These are phyloP conservation scores for Brevimyrus niger DNA, from an alignment of 2,113 vertebrate species.

Conservation along the genomic window DNA sequence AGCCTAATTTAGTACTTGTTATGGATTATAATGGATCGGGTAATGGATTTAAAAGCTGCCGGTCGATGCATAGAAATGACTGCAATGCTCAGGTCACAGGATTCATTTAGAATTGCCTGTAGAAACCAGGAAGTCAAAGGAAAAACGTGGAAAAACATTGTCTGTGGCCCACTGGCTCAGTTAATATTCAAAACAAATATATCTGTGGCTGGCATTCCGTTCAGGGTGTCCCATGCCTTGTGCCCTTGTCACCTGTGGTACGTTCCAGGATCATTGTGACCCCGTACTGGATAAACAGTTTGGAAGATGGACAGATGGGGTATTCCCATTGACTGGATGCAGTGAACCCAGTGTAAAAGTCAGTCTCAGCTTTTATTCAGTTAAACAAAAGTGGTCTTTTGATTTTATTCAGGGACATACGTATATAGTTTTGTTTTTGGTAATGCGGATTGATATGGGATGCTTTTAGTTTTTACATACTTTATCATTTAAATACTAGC, in stretches of 20 bases:
- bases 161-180: neutral
- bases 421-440: neutral
- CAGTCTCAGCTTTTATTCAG: neutral
- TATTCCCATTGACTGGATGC: neutral
- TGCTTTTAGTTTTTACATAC: neutral
- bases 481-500: neutral
- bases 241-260: neutral
- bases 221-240: neutral
- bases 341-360: neutral
- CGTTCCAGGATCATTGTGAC: neutral
- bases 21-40: neutral
- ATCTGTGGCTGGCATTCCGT: neutral
- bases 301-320: neutral
- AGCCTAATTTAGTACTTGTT: neutral
- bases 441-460: neutral
- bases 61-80: slow-evolving; percentile 24
- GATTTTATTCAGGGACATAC: neutral
- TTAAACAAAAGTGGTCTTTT: neutral
- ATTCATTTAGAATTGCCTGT: slow-evolving; percentile 17
- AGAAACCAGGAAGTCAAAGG: slow-evolving; percentile 19
- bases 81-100: slow-evolving; percentile 20
- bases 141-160: neutral
- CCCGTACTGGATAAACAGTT: neutral
- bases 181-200: neutral
- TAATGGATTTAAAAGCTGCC: slow-evolving; percentile 15